A percentile compares a stretch with the other conserved stretches of the same genome.
Evolutionary conservation across 2,888 invertebrate genomes (phyloP).

Genomic region (Diogma glabrata): DNA sequence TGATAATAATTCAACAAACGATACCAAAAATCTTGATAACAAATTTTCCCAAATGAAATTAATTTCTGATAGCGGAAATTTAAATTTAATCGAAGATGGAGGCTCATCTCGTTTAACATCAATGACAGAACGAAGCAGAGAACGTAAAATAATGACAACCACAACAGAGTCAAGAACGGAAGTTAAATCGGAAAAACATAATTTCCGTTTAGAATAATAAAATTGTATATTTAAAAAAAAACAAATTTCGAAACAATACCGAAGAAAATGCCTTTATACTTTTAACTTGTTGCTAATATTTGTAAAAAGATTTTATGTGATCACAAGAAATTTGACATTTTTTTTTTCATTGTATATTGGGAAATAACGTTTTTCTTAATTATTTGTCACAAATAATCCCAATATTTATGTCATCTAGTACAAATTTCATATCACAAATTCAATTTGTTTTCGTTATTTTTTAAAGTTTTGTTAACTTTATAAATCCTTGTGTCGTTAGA

Average conservation of each 20-base stretch:
- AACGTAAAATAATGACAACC: constrained; percentile 34
- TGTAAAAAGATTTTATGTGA: too few species aligned
- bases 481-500: too few species aligned
- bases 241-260: too few species aligned
- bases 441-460: too few species aligned
- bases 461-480: too few species aligned
- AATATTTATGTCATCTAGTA: too few species aligned
- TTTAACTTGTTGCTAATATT: constrained; percentile 3
- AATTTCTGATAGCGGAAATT: constrained; percentile 30
- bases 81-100: constrained; percentile 31
- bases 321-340: too few species aligned
- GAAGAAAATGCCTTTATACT: too few species aligned
- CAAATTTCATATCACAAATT: too few species aligned
- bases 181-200: constrained; percentile 35
- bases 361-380: too few species aligned
- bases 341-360: too few species aligned
- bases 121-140: constrained; percentile 36
- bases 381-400: too few species aligned
- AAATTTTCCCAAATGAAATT: constrained; percentile 34
- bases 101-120: constrained; percentile 34
- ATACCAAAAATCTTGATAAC: constrained; percentile 24
- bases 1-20: constrained; percentile 26
- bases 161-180: constrained; percentile 35
- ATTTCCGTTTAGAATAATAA: constrained; percentile 34
- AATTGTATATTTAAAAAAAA: constrained; percentile 1